A percentile compares a stretch with the other conserved stretches of the same genome.
phyloP scores from a whole-genome alignment of 2,888 invertebrate genomes.

The Pheosia gnoma region DNA sequence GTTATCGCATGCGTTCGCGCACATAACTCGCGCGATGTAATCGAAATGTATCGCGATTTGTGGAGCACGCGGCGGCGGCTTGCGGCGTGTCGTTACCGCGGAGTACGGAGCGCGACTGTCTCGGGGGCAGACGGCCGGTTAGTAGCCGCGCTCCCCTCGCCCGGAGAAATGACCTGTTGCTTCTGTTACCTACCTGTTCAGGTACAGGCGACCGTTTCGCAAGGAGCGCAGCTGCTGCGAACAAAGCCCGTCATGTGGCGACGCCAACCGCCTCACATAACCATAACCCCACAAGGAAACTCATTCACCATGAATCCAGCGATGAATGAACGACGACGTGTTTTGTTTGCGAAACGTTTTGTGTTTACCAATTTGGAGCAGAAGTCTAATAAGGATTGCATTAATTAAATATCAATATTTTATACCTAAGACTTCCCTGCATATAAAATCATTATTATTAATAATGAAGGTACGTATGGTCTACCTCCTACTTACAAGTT shows the following conservation, averaged over 20 bases:
- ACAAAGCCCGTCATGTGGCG: slow-evolving; percentile 72
- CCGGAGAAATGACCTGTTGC: slow-evolving; percentile 81
- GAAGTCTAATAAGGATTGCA: background rate
- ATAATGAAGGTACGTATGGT: no score
- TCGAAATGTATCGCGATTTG: slow-evolving; percentile 39
- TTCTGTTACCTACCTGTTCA: slow-evolving; percentile 82
- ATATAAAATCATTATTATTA: no score
- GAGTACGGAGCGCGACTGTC: slow-evolving; percentile 63
- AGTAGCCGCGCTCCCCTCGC: slow-evolving; percentile 63
- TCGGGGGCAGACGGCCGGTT: slow-evolving; percentile 25
- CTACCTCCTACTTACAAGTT: no score
- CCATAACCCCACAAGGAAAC: slow-evolving; percentile 45
- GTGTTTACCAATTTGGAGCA: slow-evolving; percentile 16
- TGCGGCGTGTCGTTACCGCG: slow-evolving; percentile 48
- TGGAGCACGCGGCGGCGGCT: slow-evolving; percentile 44
- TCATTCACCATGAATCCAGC: slow-evolving; percentile 62
- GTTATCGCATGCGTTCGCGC: slow-evolving; percentile 71
- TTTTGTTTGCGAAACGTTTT: slow-evolving; percentile 57
- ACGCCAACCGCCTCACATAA: slow-evolving; percentile 43
- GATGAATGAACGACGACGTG: slow-evolving; percentile 71
- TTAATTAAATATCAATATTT: background rate
- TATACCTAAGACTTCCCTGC: no score
- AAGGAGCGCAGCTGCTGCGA: slow-evolving; percentile 71
- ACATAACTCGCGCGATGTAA: slow-evolving; percentile 71
- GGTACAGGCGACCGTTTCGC: slow-evolving; percentile 74